These are phyloP conservation scores for Coptodon rendalli DNA, from an alignment of 2,113 vertebrate genomes.

Conservation along the genomic window DNA sequence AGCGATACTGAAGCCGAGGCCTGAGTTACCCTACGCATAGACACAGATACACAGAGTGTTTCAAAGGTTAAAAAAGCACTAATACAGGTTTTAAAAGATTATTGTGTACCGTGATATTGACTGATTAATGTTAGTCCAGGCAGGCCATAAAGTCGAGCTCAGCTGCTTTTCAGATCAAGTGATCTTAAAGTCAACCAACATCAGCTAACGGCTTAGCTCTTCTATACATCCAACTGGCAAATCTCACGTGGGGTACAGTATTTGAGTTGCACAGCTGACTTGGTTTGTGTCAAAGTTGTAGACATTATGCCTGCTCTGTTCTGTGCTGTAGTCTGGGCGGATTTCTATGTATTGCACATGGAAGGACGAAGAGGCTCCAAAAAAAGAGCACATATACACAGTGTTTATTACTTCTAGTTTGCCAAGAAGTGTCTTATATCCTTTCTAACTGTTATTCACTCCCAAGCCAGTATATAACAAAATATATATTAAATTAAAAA, in stretches of 20 bases:
- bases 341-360: not conserved
- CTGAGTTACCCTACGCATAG: constrained; percentile 86
- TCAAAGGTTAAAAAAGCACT: not conserved
- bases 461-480: not conserved
- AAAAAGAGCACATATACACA: not conserved
- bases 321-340: not conserved
- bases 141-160: not conserved
- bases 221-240: not conserved
- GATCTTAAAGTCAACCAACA: not conserved
- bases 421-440: not conserved
- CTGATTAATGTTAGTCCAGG: not conserved
- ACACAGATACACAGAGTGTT: not conserved
- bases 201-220: not conserved
- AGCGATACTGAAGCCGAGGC: constrained; percentile 97
- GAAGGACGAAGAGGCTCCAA: not conserved
- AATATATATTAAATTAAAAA: not conserved
- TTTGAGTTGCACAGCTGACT: not conserved
- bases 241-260: not conserved
- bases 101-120: not conserved
- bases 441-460: not conserved
- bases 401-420: not conserved
- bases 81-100: not conserved
- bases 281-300: not conserved
- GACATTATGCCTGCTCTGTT: not conserved
- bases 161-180: not conserved